Evolutionary conservation across 2,888 invertebrate genomes (phyloP), one percentile per base, ranked within the genome.

Genomic region (Seladonia tumulorum): DNA sequence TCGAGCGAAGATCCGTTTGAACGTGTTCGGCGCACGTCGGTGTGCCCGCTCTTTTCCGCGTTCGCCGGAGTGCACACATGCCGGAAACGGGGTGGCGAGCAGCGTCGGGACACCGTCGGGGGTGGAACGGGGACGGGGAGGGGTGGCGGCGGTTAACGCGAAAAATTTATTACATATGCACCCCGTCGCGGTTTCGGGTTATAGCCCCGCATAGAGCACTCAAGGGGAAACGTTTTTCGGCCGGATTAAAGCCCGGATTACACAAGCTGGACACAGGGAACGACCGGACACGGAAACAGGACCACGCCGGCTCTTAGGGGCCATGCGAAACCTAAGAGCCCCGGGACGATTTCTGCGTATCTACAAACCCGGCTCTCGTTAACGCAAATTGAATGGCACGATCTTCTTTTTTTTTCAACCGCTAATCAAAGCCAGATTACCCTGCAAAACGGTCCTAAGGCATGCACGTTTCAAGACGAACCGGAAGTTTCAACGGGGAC

Each of bases 111-210:
- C 66, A 12, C 39, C 66, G 66, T 18, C 35, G 8, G 22, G 39
- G 39, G n/a, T n/a, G 12, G 3, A n/a, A n/a, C 2, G 60, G 3
- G 57, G n/a, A n/a, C 12, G n/a, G 4, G 4, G 25, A 2, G 25
- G 57, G 25, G 47, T 12, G 12, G 14, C 29, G 18, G 12, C 45
- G 82, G 35, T 79, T 79, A 79, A 85, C 80, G 82, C 68, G 85
- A 89, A 89, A 88, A 89, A 88, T 88, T 89, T 89, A 89, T 89
- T 89, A 85, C 87, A 74, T 85, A 87, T 88, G 85, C 87, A 79
- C 78, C 68, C 72, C 70, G 76, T 60, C 75, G 81, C 49, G 66
- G 72, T 88, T 82, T 83, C 78, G 79, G 57, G 49, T 22, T 42
- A 66, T 10, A 25, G 63, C 22, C 57, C 68, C 68, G 60, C 53